Base-by-base conservation (phyloP, 2,797 vertebrate genomes). In the Spheniscus humboldti region DNA sequence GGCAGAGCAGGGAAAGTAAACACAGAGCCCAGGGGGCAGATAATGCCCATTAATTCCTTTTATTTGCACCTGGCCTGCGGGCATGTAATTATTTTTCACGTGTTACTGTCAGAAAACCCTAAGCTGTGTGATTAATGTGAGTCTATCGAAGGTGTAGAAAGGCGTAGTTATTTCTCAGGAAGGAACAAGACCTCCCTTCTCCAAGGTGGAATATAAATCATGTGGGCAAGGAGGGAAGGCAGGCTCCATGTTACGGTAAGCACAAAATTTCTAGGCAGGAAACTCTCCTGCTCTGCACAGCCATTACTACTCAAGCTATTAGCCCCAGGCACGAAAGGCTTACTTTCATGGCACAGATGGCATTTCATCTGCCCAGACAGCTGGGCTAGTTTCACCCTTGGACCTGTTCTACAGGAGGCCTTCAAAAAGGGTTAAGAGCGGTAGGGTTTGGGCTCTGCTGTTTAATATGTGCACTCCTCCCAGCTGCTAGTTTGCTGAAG, bases 321-420 rank as follows among this genome's bases (percentile, higher is more conserved):
- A 77, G 81, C 50, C 72, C 18, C 3, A 6, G 85, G 78, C 85
- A 60, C 2, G 6, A 62, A 90, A 90, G 72, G 67, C 84, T 95
- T 77, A 27, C 7, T 92, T 94, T 91, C 25, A 4, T 83, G 64
- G 75, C 78, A 92, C 94, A 91, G 71, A 80, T 92, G 92, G 91
- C 64, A 64, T 91, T 95, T 96, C 86, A 62, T 92, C 86, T 92
- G 90, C n/a, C 43, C 41, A 78, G 69, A 55, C 87, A 96, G 82
- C 73, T 94, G 93, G 80, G 39, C 76, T 78, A 57, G 86, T 94
- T 95, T 92, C 79, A 69, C 68, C 87, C 79, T 55, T 73, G 57
- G 86, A 95, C 59, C 68, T 88, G 22, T 92, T 86, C 74, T 93
- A 55, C 53, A 37, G 60, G 74, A 92, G 19, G 45, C 63, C 28